Percentiles rank a stretch among this genome's conserved stretches.
phyloP scores from a whole-genome alignment of 2,888 invertebrate species.

The Cactoblastis cactorum region DNA sequence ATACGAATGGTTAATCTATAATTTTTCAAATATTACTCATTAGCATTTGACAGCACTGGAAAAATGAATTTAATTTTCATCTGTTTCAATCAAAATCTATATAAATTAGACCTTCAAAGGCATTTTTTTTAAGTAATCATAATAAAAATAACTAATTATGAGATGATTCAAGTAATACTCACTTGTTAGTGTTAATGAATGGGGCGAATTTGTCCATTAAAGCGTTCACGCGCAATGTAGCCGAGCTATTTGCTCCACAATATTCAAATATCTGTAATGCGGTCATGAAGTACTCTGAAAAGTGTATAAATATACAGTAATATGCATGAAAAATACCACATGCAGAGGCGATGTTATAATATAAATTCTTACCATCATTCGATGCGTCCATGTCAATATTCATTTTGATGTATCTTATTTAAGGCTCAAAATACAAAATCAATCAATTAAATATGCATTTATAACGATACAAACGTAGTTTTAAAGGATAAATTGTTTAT shows the following conservation, averaged over 20 bases:
- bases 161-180: conserved; percentile 31
- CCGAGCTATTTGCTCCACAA: conserved; percentile 57
- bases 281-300: conserved; percentile 65
- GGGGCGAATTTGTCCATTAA: conserved; percentile 71
- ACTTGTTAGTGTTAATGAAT: conserved; percentile 68
- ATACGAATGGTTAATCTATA: no score
- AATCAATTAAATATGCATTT: not conserved
- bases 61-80: no score
- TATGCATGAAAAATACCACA: conserved; percentile 37
- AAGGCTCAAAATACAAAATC: not conserved
- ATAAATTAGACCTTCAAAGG: no score
- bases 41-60: no score
- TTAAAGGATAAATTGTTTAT: conserved; percentile 52
- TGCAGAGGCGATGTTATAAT: conserved; percentile 55
- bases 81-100: no score
- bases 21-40: no score
- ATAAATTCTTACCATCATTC: conserved; percentile 51
- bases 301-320: conserved; percentile 31
- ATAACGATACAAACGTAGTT: conserved; percentile 23
- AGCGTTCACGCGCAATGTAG: conserved; percentile 54
- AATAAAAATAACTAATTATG: no score
- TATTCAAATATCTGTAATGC: conserved; percentile 68
- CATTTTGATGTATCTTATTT: conserved; percentile 32
- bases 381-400: conserved; percentile 52
- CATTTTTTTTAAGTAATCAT: no score